Percentiles rank a stretch among this genome's conserved stretches.
These are phyloP conservation scores for Pteropus rufus DNA, from an alignment of 2,797 vertebrate genomes.

Conservation along the genomic window DNA sequence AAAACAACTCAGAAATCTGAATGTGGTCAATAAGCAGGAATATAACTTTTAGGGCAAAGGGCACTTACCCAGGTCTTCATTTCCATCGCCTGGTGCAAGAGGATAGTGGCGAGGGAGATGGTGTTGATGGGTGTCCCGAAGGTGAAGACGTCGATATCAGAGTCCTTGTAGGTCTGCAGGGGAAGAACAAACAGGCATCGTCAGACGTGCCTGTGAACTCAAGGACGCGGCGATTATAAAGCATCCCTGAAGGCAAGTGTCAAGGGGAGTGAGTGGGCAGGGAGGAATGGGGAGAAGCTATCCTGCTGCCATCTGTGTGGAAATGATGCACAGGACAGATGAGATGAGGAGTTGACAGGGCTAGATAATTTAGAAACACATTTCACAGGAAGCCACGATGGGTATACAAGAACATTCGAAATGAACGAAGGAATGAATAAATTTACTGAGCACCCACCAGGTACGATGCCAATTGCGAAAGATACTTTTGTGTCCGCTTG, in stretches of 20 bases:
- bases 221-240: neutral
- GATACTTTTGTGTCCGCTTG: neutral
- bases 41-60: neutral
- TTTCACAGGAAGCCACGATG: neutral
- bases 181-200: constrained; percentile 15
- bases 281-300: neutral
- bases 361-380: neutral
- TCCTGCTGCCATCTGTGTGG: neutral
- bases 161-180: constrained; percentile 86
- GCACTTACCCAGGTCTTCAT: constrained; percentile 94
- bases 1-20: neutral
- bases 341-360: neutral
- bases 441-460: neutral
- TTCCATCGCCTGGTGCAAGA: constrained; percentile 95
- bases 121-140: constrained; percentile 96
- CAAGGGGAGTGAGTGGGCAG: no score
- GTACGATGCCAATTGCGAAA: neutral
- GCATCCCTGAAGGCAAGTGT: neutral
- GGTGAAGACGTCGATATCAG: constrained; percentile 90
- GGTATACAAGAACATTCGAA: neutral
- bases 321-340: neutral
- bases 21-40: neutral
- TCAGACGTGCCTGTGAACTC: neutral
- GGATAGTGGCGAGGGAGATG: constrained; percentile 90
- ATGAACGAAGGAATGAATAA: neutral